A percentile compares a stretch with the other conserved stretches of the same genome.
Evolutionary conservation across 2,113 vertebrate genomes (phyloP).

Genomic region (Danio rerio): GRCz12tu NC_133181.1:38004501-38005000

Average conservation of each 20-base stretch:
- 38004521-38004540: no score
- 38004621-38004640: no score
- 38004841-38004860: slow-evolving; percentile 52
- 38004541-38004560: no score
- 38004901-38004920: slow-evolving; percentile 57
- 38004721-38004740: background rate
- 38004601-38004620: no score
- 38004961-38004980: slow-evolving; percentile 43
- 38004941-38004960: slow-evolving; percentile 28
- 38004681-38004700: background rate
- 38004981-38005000: slow-evolving; percentile 18
- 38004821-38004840: slow-evolving; percentile 28
- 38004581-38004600: no score
- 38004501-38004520: no score
- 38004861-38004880: slow-evolving; percentile 8
- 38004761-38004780: background rate
- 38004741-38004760: background rate
- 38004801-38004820: background rate
- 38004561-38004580: no score
- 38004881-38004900: slow-evolving; percentile 50
- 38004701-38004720: background rate
- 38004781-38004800: background rate
- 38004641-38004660: no score
- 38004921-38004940: slow-evolving; percentile 53
- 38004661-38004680: background rate